Percentiles rank a stretch among this genome's conserved stretches.
Evolutionary conservation across 2,888 invertebrate genomes (phyloP).

Genomic region (Coleophora flavipennella): DNA sequence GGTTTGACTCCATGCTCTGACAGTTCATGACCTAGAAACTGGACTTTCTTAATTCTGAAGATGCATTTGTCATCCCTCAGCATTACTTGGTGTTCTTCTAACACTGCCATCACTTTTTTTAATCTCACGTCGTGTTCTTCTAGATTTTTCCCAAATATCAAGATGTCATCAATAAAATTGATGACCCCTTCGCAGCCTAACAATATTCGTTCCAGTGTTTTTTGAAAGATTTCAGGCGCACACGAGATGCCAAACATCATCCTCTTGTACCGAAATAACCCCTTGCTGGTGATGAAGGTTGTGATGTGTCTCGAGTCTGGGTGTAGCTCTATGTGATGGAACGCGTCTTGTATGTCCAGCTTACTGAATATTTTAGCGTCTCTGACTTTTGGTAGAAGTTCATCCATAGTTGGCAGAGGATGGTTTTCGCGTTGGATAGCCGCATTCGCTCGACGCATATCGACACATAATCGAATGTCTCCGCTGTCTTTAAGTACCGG

Average conservation of each 20-base stretch:
- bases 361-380: conserved; percentile 14
- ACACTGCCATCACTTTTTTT: conserved; percentile 9
- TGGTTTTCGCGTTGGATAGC: conserved; percentile 15
- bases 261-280: conserved; percentile 27
- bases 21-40: conserved; percentile 17
- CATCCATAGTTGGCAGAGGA: conserved; percentile 15
- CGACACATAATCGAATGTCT: background rate
- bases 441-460: conserved; percentile 7
- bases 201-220: conserved; percentile 21
- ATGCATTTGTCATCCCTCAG: conserved; percentile 15
- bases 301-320: conserved; percentile 13
- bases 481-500: background rate
- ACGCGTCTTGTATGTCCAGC: conserved; percentile 16
- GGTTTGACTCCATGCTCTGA: conserved; percentile 13
- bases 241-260: conserved; percentile 17
- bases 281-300: conserved; percentile 15
- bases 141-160: conserved; percentile 11
- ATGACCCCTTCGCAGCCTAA: conserved; percentile 15
- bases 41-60: conserved; percentile 2
- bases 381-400: conserved; percentile 18
- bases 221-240: conserved; percentile 27
- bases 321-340: conserved; percentile 14
- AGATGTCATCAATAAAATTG: no score
- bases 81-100: conserved; percentile 16
- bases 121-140: conserved; percentile 14